phyloP scores from a whole-genome alignment of 2,797 vertebrate genomes.

The Scolopax bukidnonensis region DNA sequence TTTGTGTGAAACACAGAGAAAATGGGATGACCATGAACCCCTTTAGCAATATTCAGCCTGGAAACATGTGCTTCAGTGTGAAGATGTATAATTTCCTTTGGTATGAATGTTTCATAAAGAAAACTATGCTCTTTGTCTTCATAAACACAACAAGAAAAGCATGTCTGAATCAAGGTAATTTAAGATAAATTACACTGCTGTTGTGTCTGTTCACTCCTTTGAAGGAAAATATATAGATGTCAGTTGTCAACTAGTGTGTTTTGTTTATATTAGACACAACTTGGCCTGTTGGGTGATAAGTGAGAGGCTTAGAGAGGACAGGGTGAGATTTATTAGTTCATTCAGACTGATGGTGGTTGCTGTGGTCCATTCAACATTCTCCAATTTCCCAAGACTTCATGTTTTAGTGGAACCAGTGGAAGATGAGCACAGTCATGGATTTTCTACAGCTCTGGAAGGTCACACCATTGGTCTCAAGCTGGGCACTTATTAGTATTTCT shows the following conservation, averaged over 20 bases:
- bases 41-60: neutral
- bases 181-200: neutral
- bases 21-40: neutral
- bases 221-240: slow-evolving; percentile 3
- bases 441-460: neutral
- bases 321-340: neutral
- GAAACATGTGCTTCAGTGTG: neutral
- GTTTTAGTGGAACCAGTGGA: neutral
- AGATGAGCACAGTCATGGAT: neutral
- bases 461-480: neutral
- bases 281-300: neutral
- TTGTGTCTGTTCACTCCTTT: neutral
- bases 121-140: neutral
- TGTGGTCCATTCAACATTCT: neutral
- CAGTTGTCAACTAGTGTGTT: neutral
- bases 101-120: neutral
- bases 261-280: neutral
- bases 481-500: neutral
- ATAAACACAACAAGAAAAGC: slow-evolving; percentile 7
- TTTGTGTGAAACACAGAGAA: neutral
- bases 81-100: neutral
- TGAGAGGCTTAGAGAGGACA: neutral
- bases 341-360: neutral
- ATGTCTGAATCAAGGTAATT: slow-evolving; percentile 23
- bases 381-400: neutral